These are phyloP conservation scores for Arctocebus calabarensis DNA, from an alignment of 2,797 vertebrate genomes.

Conservation along the genomic window DNA sequence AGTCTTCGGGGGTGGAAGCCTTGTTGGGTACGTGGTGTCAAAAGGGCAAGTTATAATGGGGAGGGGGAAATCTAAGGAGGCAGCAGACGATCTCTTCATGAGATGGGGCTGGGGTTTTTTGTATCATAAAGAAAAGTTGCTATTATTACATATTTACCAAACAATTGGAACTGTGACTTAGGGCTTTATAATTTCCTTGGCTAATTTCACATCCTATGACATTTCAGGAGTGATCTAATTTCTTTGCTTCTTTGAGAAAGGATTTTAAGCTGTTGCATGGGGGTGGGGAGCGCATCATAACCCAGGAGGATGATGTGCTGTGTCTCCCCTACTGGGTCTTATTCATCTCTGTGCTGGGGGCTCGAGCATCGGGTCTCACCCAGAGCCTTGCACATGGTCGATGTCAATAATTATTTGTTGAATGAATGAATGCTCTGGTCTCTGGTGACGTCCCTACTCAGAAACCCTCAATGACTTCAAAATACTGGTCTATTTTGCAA, in stretches of 20 bases:
- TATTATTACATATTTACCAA: slow-evolving; percentile 38
- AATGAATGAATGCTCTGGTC: background rate
- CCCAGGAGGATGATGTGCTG: background rate
- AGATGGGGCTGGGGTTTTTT: background rate
- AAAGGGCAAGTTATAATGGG: background rate
- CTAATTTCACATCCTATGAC: slow-evolving; percentile 16
- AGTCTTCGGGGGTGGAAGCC: background rate
- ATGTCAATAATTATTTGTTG: background rate
- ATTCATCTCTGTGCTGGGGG: background rate
- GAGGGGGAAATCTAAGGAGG: background rate
- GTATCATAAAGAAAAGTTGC: slow-evolving; percentile 24
- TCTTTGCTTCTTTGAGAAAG: slow-evolving; percentile 34
- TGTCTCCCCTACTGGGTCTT: background rate
- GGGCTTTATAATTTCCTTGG: slow-evolving; percentile 3
- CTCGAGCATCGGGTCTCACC: background rate
- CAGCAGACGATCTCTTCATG: background rate
- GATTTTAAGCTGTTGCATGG: background rate
- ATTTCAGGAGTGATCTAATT: slow-evolving; percentile 32
- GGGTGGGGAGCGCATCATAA: background rate
- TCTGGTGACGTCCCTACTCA: slow-evolving; percentile 1
- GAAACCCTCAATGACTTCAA: background rate
- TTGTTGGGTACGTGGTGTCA: background rate
- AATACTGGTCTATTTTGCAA: background rate
- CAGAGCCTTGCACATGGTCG: background rate
- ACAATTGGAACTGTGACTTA: slow-evolving; percentile 22